These are phyloP conservation scores for Zele albiditarsus DNA, from an alignment of 2,888 invertebrate species.

Conservation along the genomic window DNA sequence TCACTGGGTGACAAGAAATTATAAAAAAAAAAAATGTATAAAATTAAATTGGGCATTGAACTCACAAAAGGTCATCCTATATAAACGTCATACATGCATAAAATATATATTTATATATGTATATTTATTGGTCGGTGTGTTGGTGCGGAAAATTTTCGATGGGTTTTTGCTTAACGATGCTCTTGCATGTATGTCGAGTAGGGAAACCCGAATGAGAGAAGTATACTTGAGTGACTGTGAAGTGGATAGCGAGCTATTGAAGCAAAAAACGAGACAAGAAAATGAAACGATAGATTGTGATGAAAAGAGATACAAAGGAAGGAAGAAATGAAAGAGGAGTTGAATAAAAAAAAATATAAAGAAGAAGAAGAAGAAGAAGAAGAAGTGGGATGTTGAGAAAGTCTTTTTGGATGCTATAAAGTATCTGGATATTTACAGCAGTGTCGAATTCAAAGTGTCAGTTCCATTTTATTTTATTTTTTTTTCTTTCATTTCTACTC, in stretches of 20 bases:
- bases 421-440: neutral
- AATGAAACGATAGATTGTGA: neutral
- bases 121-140: neutral
- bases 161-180: constrained; percentile 2
- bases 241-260: constrained; percentile 7
- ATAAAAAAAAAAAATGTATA: neutral
- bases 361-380: neutral
- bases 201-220: neutral
- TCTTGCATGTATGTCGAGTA: constrained; percentile 12
- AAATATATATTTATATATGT: neutral
- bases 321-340: neutral
- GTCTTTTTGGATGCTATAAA: constrained; percentile 2
- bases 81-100: neutral
- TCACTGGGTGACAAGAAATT: constrained; percentile 18
- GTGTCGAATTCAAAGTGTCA: constrained; percentile 2
- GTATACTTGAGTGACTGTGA: neutral
- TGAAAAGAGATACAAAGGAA: neutral
- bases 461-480: neutral
- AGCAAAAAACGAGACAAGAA: neutral
- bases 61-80: constrained; percentile 16
- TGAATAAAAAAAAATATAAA: neutral
- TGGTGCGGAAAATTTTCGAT: constrained; percentile 9
- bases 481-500: neutral
- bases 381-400: neutral
- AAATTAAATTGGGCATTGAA: neutral